A percentile compares a stretch with the other conserved stretches of the same genome.
Evolutionary conservation across 2,797 vertebrate species (phyloP).

Genomic region (Spatula clypeata): DNA sequence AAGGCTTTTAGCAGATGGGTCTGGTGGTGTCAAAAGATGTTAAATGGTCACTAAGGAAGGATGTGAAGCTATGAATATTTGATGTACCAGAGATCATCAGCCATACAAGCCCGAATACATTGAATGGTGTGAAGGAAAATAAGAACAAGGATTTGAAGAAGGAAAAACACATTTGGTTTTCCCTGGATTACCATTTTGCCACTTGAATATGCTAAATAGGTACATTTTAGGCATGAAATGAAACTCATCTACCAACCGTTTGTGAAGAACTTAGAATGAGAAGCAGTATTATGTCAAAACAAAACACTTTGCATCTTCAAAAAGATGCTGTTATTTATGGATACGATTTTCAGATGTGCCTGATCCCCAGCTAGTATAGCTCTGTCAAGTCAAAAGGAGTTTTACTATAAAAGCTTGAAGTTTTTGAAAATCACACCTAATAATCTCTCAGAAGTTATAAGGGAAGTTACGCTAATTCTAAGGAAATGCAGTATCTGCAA

Average conservation of each 20-base stretch:
- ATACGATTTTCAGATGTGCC: background rate
- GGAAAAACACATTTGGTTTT: background rate
- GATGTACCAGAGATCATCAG: background rate
- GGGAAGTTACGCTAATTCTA: background rate
- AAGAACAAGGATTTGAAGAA: background rate
- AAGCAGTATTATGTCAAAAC: background rate
- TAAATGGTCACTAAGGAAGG: background rate
- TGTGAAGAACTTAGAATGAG: background rate
- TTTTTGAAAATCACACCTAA: constrained; percentile 20
- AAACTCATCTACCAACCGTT: background rate
- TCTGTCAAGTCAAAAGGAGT: background rate
- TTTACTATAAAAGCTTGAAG: background rate
- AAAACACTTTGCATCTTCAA: constrained; percentile 7
- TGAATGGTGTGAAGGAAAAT: background rate
- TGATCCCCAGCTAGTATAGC: background rate
- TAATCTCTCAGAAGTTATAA: background rate
- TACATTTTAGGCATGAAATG: background rate
- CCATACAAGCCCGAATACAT: background rate
- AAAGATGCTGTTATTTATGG: constrained; percentile 3
- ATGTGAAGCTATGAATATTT: background rate
- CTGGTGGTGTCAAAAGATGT: background rate
- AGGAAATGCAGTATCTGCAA: background rate
- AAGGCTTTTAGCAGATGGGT: background rate
- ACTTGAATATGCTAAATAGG: background rate
- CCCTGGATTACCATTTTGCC: background rate